phyloP scores from a whole-genome alignment of 2,113 vertebrate genomes.

The Cavia porcellus region DNA sequence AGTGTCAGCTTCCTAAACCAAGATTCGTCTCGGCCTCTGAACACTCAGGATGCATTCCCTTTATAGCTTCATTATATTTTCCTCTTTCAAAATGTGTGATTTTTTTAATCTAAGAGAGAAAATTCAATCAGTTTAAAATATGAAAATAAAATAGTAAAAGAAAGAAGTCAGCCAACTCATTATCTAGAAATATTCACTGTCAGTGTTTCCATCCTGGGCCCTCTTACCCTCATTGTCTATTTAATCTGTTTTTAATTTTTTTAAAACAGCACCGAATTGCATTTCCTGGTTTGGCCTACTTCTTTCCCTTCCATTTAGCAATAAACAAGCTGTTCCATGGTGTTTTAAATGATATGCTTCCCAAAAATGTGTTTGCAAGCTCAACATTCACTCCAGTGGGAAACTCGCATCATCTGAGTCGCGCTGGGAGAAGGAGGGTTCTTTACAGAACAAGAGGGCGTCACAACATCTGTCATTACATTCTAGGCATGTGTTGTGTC shows the following conservation, averaged over 20 bases:
- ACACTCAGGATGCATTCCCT: background rate
- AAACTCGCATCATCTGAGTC: background rate
- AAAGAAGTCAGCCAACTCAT: background rate
- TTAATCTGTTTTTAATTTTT: conserved; percentile 1
- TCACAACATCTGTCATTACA: background rate
- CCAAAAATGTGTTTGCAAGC: conserved; percentile 38
- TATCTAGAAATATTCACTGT: background rate
- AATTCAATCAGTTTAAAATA: background rate
- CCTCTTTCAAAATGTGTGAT: background rate
- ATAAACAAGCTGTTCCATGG: background rate
- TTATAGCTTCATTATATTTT: background rate
- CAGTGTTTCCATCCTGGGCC: background rate
- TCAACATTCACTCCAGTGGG: background rate
- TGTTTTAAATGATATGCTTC: background rate
- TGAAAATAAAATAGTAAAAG: background rate
- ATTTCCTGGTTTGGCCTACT: background rate
- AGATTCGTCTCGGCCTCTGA: background rate
- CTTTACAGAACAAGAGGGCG: background rate
- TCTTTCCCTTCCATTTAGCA: background rate
- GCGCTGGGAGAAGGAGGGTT: background rate
- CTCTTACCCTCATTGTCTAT: background rate
- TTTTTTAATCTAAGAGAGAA: conserved; percentile 28
- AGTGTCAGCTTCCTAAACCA: background rate
- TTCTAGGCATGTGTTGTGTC: background rate
- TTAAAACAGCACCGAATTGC: background rate